Base-by-base conservation (phyloP, 2,113 vertebrate species). In the Charadrius vociferus region DNA sequence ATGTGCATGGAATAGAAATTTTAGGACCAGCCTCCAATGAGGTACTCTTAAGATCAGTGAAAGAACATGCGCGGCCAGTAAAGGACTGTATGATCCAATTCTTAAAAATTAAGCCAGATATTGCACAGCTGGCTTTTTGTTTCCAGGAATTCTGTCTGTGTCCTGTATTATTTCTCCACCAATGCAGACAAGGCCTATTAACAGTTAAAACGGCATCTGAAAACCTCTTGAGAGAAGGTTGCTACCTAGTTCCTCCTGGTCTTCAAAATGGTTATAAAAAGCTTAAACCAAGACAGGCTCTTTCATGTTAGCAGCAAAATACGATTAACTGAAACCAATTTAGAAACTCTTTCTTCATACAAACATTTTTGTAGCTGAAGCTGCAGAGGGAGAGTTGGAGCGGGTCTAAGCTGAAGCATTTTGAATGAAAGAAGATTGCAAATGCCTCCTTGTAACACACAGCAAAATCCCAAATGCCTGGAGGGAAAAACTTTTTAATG, bases 401-500 rank as follows among this genome's bases (percentile, higher is more conserved):
- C 49, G 77, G 55, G 70, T 73, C 90, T 97, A 91, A 95, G 37
- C 89, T 91, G 93, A 95, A 94, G 84, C 73, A 66, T 82, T 96
- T 93, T 72, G 81, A 94, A 97, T 82, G 86, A 94, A 96, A 95
- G 68, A 83, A 52, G 68, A 93, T 29, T 87, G 89, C 86, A 96
- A 93, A 89, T 87, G 93, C 91, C 74, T 95, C 86, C 93, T 73
- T 87, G 49, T 80, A 95, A 89, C 45, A 80, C 39, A 83, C 0
- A 91, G 94, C 73, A 94, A 95, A 97, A 97, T 95, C 94, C 95
- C 95, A 79, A 79, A 91, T 91, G 94, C 91, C 95, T 95, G 59
- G 89, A 97, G 94, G 95, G 84, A 73, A 91, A 73, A 95, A 97
- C 95, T 95, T 97, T 96, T 89, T 94, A 97, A 95, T 97, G 93